phyloP scores from a whole-genome alignment of 2,113 vertebrate genomes.

The Megalops atlanticus region DNA sequence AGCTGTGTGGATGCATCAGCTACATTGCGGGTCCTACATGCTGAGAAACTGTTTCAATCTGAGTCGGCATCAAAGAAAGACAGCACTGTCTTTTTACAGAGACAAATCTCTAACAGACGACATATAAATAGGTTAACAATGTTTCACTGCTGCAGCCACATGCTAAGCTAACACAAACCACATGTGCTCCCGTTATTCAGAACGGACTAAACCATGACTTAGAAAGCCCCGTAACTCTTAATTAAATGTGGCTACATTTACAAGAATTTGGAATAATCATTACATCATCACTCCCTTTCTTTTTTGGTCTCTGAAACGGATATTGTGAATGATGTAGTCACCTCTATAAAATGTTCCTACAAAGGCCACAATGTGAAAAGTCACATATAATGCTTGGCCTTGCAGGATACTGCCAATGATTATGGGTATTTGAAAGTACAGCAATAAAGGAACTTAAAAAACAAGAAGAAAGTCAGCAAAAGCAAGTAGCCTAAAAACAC shows the following conservation, averaged over 20 bases:
- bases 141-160: slow-evolving; percentile 49
- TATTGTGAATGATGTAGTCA: slow-evolving; percentile 46
- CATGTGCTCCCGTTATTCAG: slow-evolving; percentile 41
- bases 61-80: slow-evolving; percentile 53
- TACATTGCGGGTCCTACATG: slow-evolving; percentile 68
- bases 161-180: slow-evolving; percentile 64
- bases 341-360: neutral
- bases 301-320: slow-evolving; percentile 34
- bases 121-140: slow-evolving; percentile 59
- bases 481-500: too few species aligned
- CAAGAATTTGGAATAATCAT: slow-evolving; percentile 46
- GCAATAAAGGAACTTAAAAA: too few species aligned
- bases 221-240: slow-evolving; percentile 30
- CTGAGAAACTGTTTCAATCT: slow-evolving; percentile 61
- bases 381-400: neutral
- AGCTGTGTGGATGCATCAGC: slow-evolving; percentile 70
- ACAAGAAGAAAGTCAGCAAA: too few species aligned
- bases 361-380: neutral
- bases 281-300: slow-evolving; percentile 41
- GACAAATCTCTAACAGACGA: slow-evolving; percentile 48
- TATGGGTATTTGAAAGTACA: too few species aligned
- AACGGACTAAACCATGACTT: slow-evolving; percentile 26
- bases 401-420: neutral
- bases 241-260: slow-evolving; percentile 48
- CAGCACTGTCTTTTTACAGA: slow-evolving; percentile 53